Conservation (phyloP, 2,113 vertebrate species). For the Xyliphius kryptos region DNA sequence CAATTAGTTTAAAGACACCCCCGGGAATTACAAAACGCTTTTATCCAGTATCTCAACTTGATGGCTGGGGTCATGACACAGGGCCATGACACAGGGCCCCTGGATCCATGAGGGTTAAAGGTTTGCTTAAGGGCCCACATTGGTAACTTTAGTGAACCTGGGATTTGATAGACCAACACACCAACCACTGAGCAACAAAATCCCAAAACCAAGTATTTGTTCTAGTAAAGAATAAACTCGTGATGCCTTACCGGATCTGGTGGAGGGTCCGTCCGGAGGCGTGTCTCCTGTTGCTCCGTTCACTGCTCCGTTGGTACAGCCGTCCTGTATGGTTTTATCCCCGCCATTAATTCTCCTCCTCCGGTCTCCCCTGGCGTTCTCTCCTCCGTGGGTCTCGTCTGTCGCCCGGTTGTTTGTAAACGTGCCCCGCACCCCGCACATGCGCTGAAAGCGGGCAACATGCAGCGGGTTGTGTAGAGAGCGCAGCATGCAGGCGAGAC, state of each 20-base stretch:
- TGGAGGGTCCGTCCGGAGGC: not conserved
- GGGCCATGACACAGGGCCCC: too few species aligned
- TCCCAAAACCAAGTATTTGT: too few species aligned
- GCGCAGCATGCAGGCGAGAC: constrained; percentile 42
- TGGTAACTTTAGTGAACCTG: too few species aligned
- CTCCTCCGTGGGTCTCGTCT: constrained; percentile 50
- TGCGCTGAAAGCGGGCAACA: constrained; percentile 82
- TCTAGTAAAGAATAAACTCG: not conserved
- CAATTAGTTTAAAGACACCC: too few species aligned
- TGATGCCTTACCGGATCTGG: not conserved
- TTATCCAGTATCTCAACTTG: too few species aligned
- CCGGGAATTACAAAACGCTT: too few species aligned
- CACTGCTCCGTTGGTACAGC: constrained; percentile 54
- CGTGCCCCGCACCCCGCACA: constrained; percentile 76
- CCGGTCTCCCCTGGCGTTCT: constrained; percentile 26
- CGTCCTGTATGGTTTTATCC: not conserved
- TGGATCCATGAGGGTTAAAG: too few species aligned
- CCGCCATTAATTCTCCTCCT: not conserved
- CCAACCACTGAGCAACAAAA: too few species aligned
- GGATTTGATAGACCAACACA: too few species aligned
- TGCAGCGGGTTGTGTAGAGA: constrained; percentile 76
- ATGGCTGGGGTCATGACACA: too few species aligned
- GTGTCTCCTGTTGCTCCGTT: constrained; percentile 30
- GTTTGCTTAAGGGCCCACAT: too few species aligned
- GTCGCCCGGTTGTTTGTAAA: constrained; percentile 32